phyloP scores from a whole-genome alignment of 2,797 vertebrate species.

The Tragelaphus oryx region DNA sequence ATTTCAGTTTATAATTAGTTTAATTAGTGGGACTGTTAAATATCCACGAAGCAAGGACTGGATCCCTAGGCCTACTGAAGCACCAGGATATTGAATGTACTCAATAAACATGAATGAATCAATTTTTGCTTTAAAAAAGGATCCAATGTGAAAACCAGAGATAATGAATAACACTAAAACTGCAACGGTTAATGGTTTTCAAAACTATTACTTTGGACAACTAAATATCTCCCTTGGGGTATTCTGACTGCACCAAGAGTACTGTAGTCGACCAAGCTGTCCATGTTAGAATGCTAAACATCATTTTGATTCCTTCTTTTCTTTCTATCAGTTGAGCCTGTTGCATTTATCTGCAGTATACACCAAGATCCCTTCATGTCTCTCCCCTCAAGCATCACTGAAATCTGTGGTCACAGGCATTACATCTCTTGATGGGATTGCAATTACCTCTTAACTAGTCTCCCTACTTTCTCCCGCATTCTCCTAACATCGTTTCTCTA shows the following conservation, averaged over 20 bases:
- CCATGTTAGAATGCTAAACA: neutral
- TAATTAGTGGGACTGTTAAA: neutral
- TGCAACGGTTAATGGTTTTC: neutral
- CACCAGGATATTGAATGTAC: neutral
- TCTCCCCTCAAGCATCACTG: neutral
- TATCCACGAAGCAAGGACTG: neutral
- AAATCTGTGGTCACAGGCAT: neutral
- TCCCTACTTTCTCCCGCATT: neutral
- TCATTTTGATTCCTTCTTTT: neutral
- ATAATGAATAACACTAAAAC: neutral
- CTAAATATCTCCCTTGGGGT: neutral
- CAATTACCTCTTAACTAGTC: neutral
- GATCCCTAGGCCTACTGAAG: neutral
- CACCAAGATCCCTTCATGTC: neutral
- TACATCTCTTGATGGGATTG: neutral
- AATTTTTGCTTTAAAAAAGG: neutral
- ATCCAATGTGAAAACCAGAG: neutral
- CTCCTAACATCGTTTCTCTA: neutral
- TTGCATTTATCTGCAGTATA: neutral
- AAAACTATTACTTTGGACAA: constrained; percentile 2
- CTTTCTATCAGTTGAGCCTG: neutral
- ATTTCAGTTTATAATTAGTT: neutral
- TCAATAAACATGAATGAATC: neutral
- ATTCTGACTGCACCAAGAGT: neutral
- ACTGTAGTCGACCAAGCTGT: too few relatives aligned